These are phyloP conservation scores for Remorina albescens DNA, from an alignment of 2,797 vertebrate species.

Conservation along the genomic window DNA sequence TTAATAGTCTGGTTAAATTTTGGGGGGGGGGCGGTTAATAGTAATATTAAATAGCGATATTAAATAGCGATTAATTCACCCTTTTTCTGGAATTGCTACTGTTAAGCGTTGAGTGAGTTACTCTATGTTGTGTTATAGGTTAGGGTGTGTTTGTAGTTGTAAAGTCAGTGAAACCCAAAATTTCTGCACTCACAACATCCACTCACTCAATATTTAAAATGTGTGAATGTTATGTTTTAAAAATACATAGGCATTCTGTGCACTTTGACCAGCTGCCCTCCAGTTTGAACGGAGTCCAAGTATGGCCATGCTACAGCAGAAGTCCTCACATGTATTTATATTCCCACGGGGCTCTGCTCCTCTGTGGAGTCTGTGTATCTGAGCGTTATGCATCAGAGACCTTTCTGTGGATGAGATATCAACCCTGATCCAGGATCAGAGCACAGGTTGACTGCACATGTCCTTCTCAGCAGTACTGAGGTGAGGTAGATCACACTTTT, in stretches of 20 bases:
- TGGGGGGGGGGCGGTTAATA: too few species aligned
- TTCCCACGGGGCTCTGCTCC: slow-evolving; percentile 38
- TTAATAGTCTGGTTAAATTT: too few species aligned
- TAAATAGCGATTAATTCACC: slow-evolving; percentile 70
- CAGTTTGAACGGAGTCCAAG: slow-evolving; percentile 50
- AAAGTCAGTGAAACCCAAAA: slow-evolving; percentile 24
- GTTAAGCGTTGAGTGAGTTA: slow-evolving; percentile 28
- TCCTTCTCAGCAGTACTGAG: slow-evolving; percentile 47
- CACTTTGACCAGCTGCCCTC: slow-evolving; percentile 74
- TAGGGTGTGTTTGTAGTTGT: slow-evolving; percentile 23
- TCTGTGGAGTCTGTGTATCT: slow-evolving; percentile 37
- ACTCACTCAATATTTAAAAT: slow-evolving; percentile 48
- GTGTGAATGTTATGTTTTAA: slow-evolving; percentile 63
- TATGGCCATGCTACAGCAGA: slow-evolving; percentile 36
- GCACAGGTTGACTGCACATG: slow-evolving; percentile 22
- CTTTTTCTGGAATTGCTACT: slow-evolving; percentile 37
- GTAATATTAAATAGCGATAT: slow-evolving; percentile 63
- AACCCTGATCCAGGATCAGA: slow-evolving; percentile 25
- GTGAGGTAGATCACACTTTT: slow-evolving; percentile 75
- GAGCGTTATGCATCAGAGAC: slow-evolving; percentile 34
- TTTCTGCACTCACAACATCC: slow-evolving; percentile 17
- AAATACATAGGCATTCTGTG: slow-evolving; percentile 76
- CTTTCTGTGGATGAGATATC: slow-evolving; percentile 21
- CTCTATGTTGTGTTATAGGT: slow-evolving; percentile 22
- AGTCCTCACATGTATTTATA: slow-evolving; percentile 58